Conservation (phyloP, 2,797 vertebrate genomes). For the Anableps anableps region DNA sequence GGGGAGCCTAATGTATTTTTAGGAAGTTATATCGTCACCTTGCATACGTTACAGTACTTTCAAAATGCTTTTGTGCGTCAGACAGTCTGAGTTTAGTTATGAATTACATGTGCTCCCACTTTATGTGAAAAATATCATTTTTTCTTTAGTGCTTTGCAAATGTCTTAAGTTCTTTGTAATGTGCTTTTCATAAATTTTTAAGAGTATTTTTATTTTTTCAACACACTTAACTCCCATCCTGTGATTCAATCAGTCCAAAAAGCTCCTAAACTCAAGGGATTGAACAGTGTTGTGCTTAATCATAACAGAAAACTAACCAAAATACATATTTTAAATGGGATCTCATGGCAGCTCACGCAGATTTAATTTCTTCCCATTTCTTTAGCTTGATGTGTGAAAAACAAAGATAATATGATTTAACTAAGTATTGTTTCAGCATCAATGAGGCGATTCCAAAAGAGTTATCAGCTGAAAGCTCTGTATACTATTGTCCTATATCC, state of each 20-base stretch:
- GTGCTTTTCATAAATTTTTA: not conserved
- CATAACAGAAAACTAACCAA: not conserved
- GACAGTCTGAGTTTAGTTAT: not conserved
- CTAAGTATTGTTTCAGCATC: no score
- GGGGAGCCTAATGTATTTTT: conserved; percentile 34
- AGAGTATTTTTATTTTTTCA: not conserved
- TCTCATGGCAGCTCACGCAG: not conserved
- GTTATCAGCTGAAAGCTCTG: no score
- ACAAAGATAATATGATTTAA: no score
- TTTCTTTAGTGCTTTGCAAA: not conserved
- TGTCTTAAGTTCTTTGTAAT: not conserved
- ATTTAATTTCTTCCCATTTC: not conserved
- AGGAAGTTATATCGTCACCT: conserved; percentile 2
- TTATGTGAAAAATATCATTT: not conserved
- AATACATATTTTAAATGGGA: not conserved
- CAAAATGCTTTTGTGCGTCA: not conserved
- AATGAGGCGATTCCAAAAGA: no score
- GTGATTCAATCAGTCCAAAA: not conserved
- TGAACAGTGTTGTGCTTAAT: not conserved
- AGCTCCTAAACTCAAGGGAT: not conserved
- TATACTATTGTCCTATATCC: no score
- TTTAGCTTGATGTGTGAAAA: not conserved
- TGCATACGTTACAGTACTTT: not conserved
- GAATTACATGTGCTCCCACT: not conserved
- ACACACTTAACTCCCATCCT: not conserved